These are phyloP conservation scores for Muntiacus muntjak DNA, from an alignment of 2,113 vertebrate genomes.

Conservation along the genomic window DNA sequence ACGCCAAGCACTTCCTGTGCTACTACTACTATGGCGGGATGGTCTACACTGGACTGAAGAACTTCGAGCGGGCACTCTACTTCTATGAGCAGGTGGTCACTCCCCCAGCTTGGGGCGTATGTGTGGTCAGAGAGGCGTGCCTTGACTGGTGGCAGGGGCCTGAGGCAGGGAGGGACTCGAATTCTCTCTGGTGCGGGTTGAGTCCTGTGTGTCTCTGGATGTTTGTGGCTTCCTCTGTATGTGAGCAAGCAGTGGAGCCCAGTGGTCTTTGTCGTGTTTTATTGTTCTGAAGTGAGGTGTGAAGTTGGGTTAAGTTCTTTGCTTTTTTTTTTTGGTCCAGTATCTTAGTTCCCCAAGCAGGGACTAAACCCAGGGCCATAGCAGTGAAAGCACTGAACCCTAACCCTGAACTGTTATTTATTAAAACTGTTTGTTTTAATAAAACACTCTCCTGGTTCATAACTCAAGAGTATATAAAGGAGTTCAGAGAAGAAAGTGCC, in stretches of 20 bases:
- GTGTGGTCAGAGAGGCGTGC: background rate
- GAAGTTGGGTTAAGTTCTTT: background rate
- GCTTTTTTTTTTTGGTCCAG: background rate
- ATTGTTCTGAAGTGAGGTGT: background rate
- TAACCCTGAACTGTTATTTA: background rate
- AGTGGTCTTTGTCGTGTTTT: background rate
- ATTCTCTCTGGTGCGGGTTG: background rate
- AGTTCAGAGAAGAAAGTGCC: background rate
- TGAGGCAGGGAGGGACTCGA: background rate
- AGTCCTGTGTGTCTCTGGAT: background rate
- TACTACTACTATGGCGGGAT: slow-evolving; percentile 99
- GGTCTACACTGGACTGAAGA: slow-evolving; percentile 99
- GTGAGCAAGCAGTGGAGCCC: background rate
- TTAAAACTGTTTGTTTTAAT: no score
- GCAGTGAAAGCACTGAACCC: background rate
- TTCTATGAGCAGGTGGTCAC: slow-evolving; percentile 96
- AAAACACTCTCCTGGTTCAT: background rate
- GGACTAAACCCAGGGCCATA: background rate
- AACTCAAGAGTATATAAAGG: background rate
- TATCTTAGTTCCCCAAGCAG: background rate
- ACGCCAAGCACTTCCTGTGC: slow-evolving; percentile 99
- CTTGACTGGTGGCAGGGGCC: background rate
- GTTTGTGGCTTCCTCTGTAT: background rate
- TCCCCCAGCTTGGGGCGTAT: background rate
- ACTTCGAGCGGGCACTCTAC: slow-evolving; percentile 98